Evolutionary conservation across 1,140 invertebrate genomes (phyloP).

Genomic region (Ctenoplectra terminalis): DNA sequence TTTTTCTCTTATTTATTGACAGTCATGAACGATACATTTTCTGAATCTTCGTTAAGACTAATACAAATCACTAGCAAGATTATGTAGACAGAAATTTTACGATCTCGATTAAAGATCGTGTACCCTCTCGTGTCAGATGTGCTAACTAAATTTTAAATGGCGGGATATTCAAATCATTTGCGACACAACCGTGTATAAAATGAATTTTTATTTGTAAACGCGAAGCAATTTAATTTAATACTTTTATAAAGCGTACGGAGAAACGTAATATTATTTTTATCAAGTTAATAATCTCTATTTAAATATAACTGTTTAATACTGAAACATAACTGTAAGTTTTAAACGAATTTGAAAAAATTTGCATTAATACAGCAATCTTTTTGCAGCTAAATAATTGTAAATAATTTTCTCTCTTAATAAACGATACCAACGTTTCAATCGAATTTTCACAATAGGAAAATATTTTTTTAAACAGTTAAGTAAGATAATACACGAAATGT

Average conservation of each 20-base stretch:
- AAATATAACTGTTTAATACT: background rate
- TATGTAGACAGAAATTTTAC: slow-evolving; percentile 16
- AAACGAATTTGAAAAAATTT: background rate
- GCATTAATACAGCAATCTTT: background rate
- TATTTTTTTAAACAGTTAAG: background rate
- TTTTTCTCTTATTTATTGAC: slow-evolving; percentile 42
- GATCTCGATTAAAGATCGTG: slow-evolving; percentile 28
- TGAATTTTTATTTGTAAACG: background rate
- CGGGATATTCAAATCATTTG: slow-evolving; percentile 22
- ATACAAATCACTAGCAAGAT: slow-evolving; percentile 28
- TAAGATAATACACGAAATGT: background rate
- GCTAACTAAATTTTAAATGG: slow-evolving; percentile 42
- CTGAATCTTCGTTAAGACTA: slow-evolving; percentile 40
- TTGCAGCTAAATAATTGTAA: background rate
- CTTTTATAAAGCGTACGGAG: background rate
- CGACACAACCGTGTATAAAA: background rate
- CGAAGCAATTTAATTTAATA: background rate
- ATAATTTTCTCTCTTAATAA: background rate
- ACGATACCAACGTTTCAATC: background rate
- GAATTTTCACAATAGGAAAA: too few species aligned
- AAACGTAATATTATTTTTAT: background rate
- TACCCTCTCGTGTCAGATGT: slow-evolving; percentile 28
- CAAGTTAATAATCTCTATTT: background rate
- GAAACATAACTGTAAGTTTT: background rate
- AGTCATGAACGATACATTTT: slow-evolving; percentile 53